Base-by-base conservation (phyloP, 2,113 vertebrate genomes). In the Micronisus gabar region DNA sequence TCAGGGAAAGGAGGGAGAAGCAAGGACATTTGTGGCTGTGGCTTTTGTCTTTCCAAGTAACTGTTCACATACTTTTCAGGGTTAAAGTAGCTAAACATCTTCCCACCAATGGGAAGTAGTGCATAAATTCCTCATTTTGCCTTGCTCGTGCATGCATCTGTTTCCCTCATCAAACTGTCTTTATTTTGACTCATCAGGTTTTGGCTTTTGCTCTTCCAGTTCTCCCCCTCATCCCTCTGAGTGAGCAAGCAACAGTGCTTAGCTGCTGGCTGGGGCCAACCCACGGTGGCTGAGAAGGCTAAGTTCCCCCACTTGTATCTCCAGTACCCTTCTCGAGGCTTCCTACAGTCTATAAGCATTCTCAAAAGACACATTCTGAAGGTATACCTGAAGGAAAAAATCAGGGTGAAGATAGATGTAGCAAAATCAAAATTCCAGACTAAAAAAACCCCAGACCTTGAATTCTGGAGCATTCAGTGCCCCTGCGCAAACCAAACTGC, bases 301-400 rank as follows among this genome's bases (percentile, higher is more conserved):
- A 32, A 43, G 10, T 40, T 80, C 13, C 27, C 20, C 5, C 11
- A 38, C 0, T 0, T 2, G 1, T 50, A 25, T 72, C 29, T 55
- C 21, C 52, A 13, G 4, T 40, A 27, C 25, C 38, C 10, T 10
- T 70, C 36, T 70, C 62, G 59, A 65, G 9, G 17, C 10, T 15
- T 88, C 36, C 15, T n/a, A 23, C 9, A 38, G 63, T 80, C 15
- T 66, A 38, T 18, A 83, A 84, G 58, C 17, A 34, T 19, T 19
- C 47, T 75, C 75, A 67, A 59, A 56, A 86, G n/a, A 26, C 22
- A 29, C 15, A 34, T 80, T 59, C 43, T 81, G 48, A 47, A 67
- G 11, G 6, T 18, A 32, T 74, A 81, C 12, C 34, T 67, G 61
- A 76, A 72, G 7, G 53, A 80, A 95, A 72, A 75, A 10, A 2